phyloP scores from a whole-genome alignment of 2,797 vertebrate genomes.

The Tinamus major region DNA sequence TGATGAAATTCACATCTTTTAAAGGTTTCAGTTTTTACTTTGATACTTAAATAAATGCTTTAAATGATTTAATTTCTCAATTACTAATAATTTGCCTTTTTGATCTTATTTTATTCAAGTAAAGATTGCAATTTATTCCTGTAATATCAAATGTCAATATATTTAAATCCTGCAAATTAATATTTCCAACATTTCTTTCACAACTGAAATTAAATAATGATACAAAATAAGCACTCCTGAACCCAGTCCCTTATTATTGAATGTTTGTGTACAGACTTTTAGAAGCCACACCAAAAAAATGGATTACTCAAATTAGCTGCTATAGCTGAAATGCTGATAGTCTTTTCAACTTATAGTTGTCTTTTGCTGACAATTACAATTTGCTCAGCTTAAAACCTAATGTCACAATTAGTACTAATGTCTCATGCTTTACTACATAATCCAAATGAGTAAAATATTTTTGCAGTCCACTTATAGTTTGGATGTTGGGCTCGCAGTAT shows the following conservation, averaged over 20 bases:
- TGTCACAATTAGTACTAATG: conserved; percentile 74
- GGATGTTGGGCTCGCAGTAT: conserved; percentile 74
- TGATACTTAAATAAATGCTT: conserved; percentile 65
- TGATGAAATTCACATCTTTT: conserved; percentile 59
- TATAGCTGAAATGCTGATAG: conserved; percentile 69
- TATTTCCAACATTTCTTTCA: conserved; percentile 67
- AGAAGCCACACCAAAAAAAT: conserved; percentile 13
- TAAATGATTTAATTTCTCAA: conserved; percentile 52
- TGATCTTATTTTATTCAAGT: conserved; percentile 36
- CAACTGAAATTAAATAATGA: conserved; percentile 56
- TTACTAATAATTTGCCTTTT: conserved; percentile 67
- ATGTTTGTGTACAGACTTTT: conserved; percentile 40
- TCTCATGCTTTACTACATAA: conserved; percentile 78
- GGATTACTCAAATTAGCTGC: conserved; percentile 63
- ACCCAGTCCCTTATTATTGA: conserved; percentile 55
- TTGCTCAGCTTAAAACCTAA: conserved; percentile 78
- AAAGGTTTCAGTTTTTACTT: conserved; percentile 60
- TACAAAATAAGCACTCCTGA: conserved; percentile 41
- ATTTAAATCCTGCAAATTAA: conserved; percentile 53
- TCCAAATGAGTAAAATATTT: conserved; percentile 77
- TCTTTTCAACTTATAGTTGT: conserved; percentile 74
- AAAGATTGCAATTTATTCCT: conserved; percentile 45
- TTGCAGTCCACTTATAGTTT: conserved; percentile 73
- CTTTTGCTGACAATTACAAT: conserved; percentile 76
- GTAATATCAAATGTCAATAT: conserved; percentile 46